A percentile compares a stretch with the other conserved stretches of the same genome.
Evolutionary conservation across 2,888 invertebrate species (phyloP).

Genomic region (Hypena proboscidalis): DNA sequence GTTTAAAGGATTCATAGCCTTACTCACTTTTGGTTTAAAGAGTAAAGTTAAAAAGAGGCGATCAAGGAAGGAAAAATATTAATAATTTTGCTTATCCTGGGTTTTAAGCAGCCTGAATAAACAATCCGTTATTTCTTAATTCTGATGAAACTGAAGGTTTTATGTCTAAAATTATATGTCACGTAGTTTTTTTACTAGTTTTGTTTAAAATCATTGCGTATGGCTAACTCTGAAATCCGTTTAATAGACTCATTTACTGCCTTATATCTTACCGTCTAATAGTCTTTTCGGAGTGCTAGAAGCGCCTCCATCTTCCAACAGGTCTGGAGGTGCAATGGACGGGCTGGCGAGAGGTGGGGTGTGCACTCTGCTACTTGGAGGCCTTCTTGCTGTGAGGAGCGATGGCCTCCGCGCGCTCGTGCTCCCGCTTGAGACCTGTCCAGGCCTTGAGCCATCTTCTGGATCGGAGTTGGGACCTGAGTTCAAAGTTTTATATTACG

Average conservation of each 20-base stretch:
- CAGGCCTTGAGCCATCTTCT: conserved; percentile 90
- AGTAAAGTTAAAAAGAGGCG: neutral
- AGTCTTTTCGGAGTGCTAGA: conserved; percentile 91
- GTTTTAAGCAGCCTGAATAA: conserved; percentile 4
- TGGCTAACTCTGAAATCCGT: no score
- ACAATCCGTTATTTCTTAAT: conserved; percentile 1
- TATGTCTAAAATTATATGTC: conserved; percentile 2
- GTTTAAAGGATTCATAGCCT: no score
- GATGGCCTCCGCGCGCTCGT: conserved; percentile 77
- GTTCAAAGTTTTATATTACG: neutral
- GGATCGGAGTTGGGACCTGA: conserved; percentile 90
- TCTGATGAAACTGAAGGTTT: neutral
- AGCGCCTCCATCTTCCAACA: conserved; percentile 91
- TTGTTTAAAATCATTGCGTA: conserved; percentile 5
- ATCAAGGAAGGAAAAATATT: neutral
- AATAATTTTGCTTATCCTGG: neutral
- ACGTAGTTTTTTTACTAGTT: conserved; percentile 1
- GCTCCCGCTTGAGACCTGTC: conserved; percentile 89
- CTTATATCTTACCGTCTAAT: conserved; percentile 83
- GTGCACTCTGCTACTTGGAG: conserved; percentile 87
- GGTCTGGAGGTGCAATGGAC: conserved; percentile 87
- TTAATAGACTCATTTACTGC: no score
- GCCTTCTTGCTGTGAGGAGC: conserved; percentile 76
- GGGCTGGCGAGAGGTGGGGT: conserved; percentile 90
- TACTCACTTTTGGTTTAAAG: no score